Conservation (phyloP, 2,888 invertebrate species). For the Fragum sueziense region DNA sequence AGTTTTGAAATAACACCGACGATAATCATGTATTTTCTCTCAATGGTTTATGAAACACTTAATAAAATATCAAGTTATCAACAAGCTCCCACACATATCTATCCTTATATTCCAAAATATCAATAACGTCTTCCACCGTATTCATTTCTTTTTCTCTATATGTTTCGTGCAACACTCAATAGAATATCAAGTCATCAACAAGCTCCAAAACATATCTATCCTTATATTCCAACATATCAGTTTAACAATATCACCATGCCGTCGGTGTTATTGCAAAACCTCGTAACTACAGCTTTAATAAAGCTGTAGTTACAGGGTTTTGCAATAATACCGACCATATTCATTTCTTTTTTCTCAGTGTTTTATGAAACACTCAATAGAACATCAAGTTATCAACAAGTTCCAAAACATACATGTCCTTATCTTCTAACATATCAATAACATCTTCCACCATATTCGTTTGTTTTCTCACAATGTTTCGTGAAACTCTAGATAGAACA, state of each 20-base stretch:
- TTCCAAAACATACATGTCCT: slow-evolving; percentile 68
- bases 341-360: slow-evolving; percentile 60
- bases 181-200: no score
- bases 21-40: no score
- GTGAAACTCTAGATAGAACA: slow-evolving; percentile 55
- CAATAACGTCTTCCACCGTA: slow-evolving; percentile 63
- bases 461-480: slow-evolving; percentile 47
- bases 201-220: no score
- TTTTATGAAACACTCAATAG: slow-evolving; percentile 37
- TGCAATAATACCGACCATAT: no score
- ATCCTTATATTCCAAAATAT: slow-evolving; percentile 67
- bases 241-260: no score
- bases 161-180: no score
- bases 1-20: no score
- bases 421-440: slow-evolving; percentile 67
- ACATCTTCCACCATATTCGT: slow-evolving; percentile 61
- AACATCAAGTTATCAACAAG: slow-evolving; percentile 64
- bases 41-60: no score
- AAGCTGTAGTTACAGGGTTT: no score
- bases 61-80: slow-evolving; percentile 59
- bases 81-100: slow-evolving; percentile 70
- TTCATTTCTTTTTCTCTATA: slow-evolving; percentile 43
- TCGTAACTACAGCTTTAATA: no score
- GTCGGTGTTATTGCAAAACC: no score
- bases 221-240: no score